Evolutionary conservation across 2,113 vertebrate species (phyloP).

Genomic region (Pristiophorus japonicus): DNA sequence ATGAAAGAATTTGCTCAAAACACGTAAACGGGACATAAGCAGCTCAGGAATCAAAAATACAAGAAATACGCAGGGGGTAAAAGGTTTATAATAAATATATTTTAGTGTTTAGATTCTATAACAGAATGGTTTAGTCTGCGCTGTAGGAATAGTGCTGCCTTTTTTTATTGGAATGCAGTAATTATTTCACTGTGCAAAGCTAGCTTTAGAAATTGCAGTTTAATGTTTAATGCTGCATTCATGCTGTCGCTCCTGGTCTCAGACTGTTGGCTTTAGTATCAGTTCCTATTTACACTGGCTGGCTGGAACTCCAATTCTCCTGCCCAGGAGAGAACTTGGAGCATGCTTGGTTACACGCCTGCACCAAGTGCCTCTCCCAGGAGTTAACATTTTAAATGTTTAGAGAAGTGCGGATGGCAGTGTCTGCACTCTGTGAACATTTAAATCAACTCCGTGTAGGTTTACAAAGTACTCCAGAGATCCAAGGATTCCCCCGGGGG

Average conservation of each 20-base stretch:
- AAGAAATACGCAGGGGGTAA: neutral
- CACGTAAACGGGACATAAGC: neutral
- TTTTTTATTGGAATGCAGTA: neutral
- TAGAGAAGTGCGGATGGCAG: neutral
- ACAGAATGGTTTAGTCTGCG: neutral
- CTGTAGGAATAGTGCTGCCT: neutral
- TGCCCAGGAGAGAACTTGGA: neutral
- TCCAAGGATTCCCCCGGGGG: neutral
- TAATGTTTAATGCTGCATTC: constrained; percentile 10
- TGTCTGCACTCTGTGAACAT: constrained; percentile 20
- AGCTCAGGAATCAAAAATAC: constrained; percentile 15
- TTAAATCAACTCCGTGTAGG: constrained; percentile 27
- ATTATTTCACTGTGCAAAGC: neutral
- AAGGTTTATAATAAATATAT: neutral
- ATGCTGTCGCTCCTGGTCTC: constrained; percentile 12
- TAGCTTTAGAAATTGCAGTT: constrained; percentile 4
- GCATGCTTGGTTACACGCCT: constrained; percentile 21
- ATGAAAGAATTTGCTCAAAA: neutral
- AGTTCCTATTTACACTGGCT: constrained; percentile 24
- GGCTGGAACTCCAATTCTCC: constrained; percentile 13
- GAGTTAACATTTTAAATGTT: constrained; percentile 31
- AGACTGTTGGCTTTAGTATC: constrained; percentile 26
- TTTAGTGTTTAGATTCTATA: constrained; percentile 13
- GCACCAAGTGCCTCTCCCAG: neutral
- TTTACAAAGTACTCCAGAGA: neutral